A percentile compares a stretch with the other conserved stretches of the same genome.
phyloP scores from a whole-genome alignment of 2,797 vertebrate species.

The Halcyon smyrnensis region DNA sequence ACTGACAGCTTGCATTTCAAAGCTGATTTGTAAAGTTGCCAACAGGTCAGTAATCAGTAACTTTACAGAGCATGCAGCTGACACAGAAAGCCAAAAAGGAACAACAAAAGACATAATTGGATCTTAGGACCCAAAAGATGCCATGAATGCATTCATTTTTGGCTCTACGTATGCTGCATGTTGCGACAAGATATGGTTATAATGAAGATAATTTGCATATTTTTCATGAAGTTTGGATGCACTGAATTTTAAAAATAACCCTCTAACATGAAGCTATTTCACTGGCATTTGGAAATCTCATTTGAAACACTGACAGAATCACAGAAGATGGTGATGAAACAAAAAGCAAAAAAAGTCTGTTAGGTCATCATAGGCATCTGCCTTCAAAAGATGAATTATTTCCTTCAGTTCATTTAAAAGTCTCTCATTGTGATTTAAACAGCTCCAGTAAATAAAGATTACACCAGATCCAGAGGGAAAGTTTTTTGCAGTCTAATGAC shows the following conservation, averaged over 20 bases:
- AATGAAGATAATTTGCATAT: constrained; percentile 71
- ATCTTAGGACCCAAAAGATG: constrained; percentile 43
- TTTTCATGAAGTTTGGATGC: constrained; percentile 67
- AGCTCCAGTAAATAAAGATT: not conserved
- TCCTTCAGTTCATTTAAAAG: not conserved
- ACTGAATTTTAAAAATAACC: constrained; percentile 58
- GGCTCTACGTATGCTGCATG: constrained; percentile 41
- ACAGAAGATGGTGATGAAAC: not conserved
- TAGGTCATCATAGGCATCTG: constrained; percentile 37
- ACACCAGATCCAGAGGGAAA: not conserved
- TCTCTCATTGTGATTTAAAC: not conserved
- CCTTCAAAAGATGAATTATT: constrained; percentile 14
- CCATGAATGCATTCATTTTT: constrained; percentile 67
- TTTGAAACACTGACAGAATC: constrained; percentile 26
- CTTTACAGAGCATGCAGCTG: constrained; percentile 55
- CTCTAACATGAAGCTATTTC: constrained; percentile 49
- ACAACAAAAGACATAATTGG: not conserved
- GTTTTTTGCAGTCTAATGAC: not conserved
- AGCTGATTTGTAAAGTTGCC: constrained; percentile 53
- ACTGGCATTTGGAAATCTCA: constrained; percentile 35
- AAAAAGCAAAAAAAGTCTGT: not conserved
- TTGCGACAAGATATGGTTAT: constrained; percentile 69
- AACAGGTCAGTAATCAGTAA: constrained; percentile 66
- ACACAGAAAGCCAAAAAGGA: constrained; percentile 51
- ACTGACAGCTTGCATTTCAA: constrained; percentile 36